Base-by-base conservation (phyloP, 1,140 invertebrate genomes). In the Leptoteleia sp. region DNA sequence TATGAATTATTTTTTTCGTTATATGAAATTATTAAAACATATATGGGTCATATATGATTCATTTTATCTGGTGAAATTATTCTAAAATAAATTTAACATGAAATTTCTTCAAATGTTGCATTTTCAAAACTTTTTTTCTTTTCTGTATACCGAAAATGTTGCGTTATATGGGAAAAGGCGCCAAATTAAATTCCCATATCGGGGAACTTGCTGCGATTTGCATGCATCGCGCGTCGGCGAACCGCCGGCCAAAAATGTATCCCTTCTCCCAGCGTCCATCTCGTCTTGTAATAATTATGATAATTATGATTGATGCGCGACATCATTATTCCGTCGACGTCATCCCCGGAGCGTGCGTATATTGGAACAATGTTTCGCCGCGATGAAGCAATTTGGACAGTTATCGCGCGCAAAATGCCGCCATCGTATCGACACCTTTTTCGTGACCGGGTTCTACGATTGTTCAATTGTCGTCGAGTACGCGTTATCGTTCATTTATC, bases 281-380 rank as follows among this genome's bases (percentile, higher is more conserved):
- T n/a, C n/a, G n/a, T n/a, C n/a, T n/a, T n/a, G n/a, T n/a, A 62
- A 62, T 72, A 72, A 72, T 72, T 61, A 54, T 40, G 38, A 54
- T 62, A 72, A 72, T 72, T 61, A 50, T 72, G 57, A 72, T 45
- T 47, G 37, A 72, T 64, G 57, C 25, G 25, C 37, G 40, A 31
- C 22, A 72, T 62, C 48, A 54, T 71, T 71, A 71, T 62, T 71
- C 47, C 27, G 31, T 31, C n/a, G 27, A 45, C 27, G 37, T 43
- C 38, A 25, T 48, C 15, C 8, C n/a, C 38, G 12, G 2, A 3
- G 3, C 3, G 22, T 6, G 22, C 12, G 27, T 38, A 22, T 17
- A 15, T 15, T 47, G 43, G 19, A 52, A 52, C 54, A 70, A 59
- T 70, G 65, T 70, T 70, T 71, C 57, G 55, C 43, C 37, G 35